These are phyloP conservation scores for Psilopsiagon aurifrons DNA, from an alignment of 2,113 vertebrate species.

Conservation along the genomic window DNA sequence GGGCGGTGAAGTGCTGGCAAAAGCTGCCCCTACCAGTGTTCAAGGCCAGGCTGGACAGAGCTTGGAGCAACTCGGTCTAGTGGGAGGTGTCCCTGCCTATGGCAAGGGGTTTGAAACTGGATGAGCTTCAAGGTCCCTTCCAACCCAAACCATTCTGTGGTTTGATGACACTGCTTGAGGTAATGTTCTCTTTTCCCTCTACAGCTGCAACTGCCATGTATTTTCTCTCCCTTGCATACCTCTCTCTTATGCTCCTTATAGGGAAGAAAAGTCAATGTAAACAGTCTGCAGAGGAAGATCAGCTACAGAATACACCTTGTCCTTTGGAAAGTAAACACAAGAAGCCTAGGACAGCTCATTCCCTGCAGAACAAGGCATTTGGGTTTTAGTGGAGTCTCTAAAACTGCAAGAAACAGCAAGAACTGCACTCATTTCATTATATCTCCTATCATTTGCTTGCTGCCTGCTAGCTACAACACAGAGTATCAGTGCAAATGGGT, in stretches of 20 bases:
- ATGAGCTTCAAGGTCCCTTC: background rate
- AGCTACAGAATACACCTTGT: background rate
- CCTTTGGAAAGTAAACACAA: background rate
- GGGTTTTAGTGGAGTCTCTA: background rate
- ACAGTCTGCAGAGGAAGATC: background rate
- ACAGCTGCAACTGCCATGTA: background rate
- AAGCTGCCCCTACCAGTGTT: background rate
- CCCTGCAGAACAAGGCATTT: background rate
- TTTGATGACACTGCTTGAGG: background rate
- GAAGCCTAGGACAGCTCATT: background rate
- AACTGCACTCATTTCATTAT: background rate
- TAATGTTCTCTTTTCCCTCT: background rate
- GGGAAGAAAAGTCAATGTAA: background rate
- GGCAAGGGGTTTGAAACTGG: background rate
- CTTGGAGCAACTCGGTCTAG: rapidly evolving
- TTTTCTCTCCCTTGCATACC: background rate
- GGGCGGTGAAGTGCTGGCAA: background rate
- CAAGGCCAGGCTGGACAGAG: background rate
- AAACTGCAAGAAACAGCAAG: background rate
- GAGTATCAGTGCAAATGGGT: background rate
- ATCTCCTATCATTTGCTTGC: background rate
- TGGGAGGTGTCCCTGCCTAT: background rate
- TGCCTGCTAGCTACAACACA: background rate
- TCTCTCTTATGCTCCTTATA: background rate
- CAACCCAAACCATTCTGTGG: background rate